Evolutionary conservation across 2,113 vertebrate genomes (phyloP), one percentile per base, ranked within the genome.

Genomic region (Lanius collurio): DNA sequence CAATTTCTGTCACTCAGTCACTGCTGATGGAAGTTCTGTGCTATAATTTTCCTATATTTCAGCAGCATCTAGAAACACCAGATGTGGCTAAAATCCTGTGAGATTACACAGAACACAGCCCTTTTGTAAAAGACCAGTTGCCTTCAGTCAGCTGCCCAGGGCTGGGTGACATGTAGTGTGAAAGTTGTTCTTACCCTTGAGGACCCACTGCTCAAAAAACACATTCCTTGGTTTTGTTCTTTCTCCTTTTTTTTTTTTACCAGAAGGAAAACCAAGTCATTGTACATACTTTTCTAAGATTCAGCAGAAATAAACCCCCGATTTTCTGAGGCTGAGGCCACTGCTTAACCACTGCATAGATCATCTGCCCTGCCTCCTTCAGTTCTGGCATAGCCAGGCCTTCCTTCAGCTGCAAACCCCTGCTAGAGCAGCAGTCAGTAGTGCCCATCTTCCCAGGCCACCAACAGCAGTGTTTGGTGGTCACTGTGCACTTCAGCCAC

Each of bases 31-130:
- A 95, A 87, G 57, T 15, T 42, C 78, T 75, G 49, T 68, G 62
- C 84, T 89, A n/a, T 39, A 75, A 55, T 82, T 86, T 87, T 82
- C 78, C 57, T 68, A 1, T 60, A 71, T 93, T 96, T 95, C 56
- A 49, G 65, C 90, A 96, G 33, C 84, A 89, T 82, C 92, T 75
- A 93, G 82, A 91, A 95, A 82, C 75, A 79, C 82, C 78, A 96
- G 84, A 78, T 84, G 82, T 75, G 49, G 78, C 82, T 75, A 12
- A 84, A 71, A 18, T 68, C 90, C 75, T 71, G 28, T 13, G 86
- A 96, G 74, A 89, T 64, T 70, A 81, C 2, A 4, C 27, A 75
- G 67, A 82, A 82, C 78, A 67, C 57, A 82, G 74, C 7, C 42
- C 44, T 79, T 91, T 84, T 71, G 47, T 75, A 65, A 88, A 71